These are phyloP conservation scores for Ephialtes manifestator DNA, from an alignment of 2,888 invertebrate species.

Conservation along the genomic window DNA sequence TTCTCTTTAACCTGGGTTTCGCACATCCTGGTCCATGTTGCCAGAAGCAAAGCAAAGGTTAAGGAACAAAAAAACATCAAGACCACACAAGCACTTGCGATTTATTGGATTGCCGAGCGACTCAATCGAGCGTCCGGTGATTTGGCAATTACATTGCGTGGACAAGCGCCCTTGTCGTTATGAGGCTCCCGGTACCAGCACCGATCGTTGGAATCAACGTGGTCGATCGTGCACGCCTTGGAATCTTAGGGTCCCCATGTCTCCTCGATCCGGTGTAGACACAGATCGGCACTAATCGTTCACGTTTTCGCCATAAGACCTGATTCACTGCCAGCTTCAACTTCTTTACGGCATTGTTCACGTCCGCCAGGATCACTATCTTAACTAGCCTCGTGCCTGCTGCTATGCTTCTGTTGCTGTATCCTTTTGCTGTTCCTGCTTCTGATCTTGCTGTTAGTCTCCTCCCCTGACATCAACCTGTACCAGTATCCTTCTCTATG, in stretches of 20 bases:
- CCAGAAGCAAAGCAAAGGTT: not conserved
- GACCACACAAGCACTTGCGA: slow-evolving; percentile 76
- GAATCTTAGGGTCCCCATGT: slow-evolving; percentile 68
- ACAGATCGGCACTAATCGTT: slow-evolving; percentile 84
- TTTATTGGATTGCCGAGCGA: slow-evolving; percentile 75
- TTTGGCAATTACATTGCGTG: slow-evolving; percentile 76
- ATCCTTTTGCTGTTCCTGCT: slow-evolving; percentile 35
- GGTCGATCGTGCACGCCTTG: slow-evolving; percentile 36
- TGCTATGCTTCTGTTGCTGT: slow-evolving; percentile 69
- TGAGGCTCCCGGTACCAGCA: slow-evolving; percentile 7
- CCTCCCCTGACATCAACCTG: slow-evolving; percentile 38
- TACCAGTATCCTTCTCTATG: not conserved
- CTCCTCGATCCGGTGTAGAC: slow-evolving; percentile 78
- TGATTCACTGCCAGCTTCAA: slow-evolving; percentile 80
- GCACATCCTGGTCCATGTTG: slow-evolving; percentile 37
- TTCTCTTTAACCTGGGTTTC: slow-evolving; percentile 32
- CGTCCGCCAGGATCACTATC: slow-evolving; percentile 83
- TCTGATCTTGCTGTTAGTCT: slow-evolving; percentile 22
- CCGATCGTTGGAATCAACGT: slow-evolving; percentile 14
- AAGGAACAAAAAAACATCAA: slow-evolving; percentile 64
- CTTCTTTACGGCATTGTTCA: slow-evolving; percentile 84
- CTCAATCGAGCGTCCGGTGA: slow-evolving; percentile 73
- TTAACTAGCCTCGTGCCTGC: slow-evolving; percentile 82
- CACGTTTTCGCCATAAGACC: slow-evolving; percentile 85
- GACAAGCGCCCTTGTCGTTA: slow-evolving; percentile 61